Evolutionary conservation across 2,113 vertebrate genomes (phyloP).

Genomic region (Halcyon senegalensis): DNA sequence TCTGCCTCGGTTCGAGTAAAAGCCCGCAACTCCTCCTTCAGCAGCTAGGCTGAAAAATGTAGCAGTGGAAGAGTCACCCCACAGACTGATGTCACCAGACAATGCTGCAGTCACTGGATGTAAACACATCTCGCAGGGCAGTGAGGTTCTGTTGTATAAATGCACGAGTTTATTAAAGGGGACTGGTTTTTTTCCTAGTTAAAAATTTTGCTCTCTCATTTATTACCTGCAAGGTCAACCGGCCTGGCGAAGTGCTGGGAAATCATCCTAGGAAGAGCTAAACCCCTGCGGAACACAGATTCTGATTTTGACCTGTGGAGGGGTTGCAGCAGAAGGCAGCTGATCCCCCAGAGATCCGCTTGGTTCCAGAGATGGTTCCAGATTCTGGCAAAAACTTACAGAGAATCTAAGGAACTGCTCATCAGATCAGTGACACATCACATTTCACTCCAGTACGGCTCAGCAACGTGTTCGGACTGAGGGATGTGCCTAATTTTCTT

Average conservation of each 20-base stretch:
- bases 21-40: neutral
- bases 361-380: neutral
- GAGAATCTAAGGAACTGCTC: neutral
- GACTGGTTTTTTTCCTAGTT: neutral
- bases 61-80: neutral
- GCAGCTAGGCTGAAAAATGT: neutral
- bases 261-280: neutral
- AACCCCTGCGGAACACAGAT: neutral
- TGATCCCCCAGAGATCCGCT: neutral
- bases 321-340: neutral
- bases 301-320: neutral
- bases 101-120: conserved; percentile 29
- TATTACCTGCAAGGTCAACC: neutral
- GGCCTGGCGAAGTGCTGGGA: neutral
- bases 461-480: neutral
- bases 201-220: neutral
- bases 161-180: neutral
- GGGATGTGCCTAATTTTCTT: neutral
- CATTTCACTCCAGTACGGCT: neutral
- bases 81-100: conserved; percentile 27
- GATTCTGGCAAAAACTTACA: neutral
- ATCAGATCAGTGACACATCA: neutral
- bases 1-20: neutral
- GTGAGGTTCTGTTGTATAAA: neutral
- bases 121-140: conserved; percentile 22